Evolutionary conservation across 2,797 vertebrate genomes (phyloP), one percentile per base, ranked within the genome.

Genomic region (Parambassis ranga): DNA sequence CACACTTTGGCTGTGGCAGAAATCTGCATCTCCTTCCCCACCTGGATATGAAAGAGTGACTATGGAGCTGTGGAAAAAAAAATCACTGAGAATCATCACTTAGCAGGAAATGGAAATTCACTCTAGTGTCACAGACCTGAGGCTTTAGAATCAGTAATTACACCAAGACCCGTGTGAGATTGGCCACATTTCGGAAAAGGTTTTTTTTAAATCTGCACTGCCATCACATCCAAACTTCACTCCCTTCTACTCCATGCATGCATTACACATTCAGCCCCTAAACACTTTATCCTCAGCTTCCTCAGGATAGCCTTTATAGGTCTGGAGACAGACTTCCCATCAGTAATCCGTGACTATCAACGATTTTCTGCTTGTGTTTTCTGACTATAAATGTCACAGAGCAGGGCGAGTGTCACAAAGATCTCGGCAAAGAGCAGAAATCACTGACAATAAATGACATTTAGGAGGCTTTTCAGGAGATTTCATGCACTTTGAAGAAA

Each of bases 11-110:
- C 83, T 80, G 79, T 64, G 8, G 71, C 61, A 77, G 64, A 70
- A 81, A 86, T 78, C 84, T 73, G 77, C 82, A 73, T 83, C 82
- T 62, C 64, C 70, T 61, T 81, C 75, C 62, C 65, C 72, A 85
- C 82, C 82, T 83, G 80, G 77, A 79, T 47, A 60, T 64, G 38
- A 70, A 51, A 35, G 65, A 63, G 64, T 38, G 50, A 71, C 57
- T 51, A 23, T 20, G 51, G 32, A 64, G 67, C 61, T 59, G 71
- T 56, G 59, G 52, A 47, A 50, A 57, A 32, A 57, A 55, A 58
- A 52, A 73, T 38, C 56, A 59, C 26, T 7, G 38, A 51, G 68
- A 75, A 70, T 73, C 61, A 75, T 77, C 67, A 71, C 66, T 77
- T 63, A 46, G 53, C 58, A 79, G 75, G 69, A 84, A 77, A 80